Evolutionary conservation across 1,140 invertebrate genomes (phyloP), one percentile per base, ranked within the genome.

Genomic region (Trichonephila clavata): DNA sequence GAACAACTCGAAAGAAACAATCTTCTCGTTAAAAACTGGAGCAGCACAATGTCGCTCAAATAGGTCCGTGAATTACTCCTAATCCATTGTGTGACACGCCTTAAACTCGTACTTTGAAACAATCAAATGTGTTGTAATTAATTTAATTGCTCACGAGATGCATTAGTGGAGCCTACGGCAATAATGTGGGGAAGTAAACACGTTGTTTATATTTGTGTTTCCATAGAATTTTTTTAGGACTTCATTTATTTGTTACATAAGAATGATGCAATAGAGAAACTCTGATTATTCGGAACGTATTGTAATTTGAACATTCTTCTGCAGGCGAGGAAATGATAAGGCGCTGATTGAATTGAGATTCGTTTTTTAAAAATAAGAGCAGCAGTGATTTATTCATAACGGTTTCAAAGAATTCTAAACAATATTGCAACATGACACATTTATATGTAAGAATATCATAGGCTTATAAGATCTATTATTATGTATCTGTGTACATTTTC

Each of bases 21-120:
- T 84, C 83, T n/a, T 60, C 39, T 84, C 50, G n/a, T 59, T 84
- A 84, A 57, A 27, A 84, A 84, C 14, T 84, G 27, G 83, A 84
- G 13, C 57, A 84, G n/a, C 83, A 3, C 10, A 84, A 16, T 84
- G 10, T 27, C 50, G 57, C 32, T 39, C 16, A 32, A 68, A 68
- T 24, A 68, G 10, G 65, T 68, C 24, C 80, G 10, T 27, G 39
- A 83, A 83, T 24, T 84, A n/a, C 5, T 24, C 1, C 7, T 59
- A 57, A 16, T 84, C 50, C 16, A 84, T 84, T 27, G 57, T 84
- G 43, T 2, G 83, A 59, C 83, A 84, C 83, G n/a, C 83, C 83
- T 60, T 59, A 24, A 59, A 59, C 21, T 84, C 83, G 27, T 84
- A 27, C 83, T 50, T 27, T 27, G 8, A 84, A 27, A 84, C 83